Evolutionary conservation across 2,113 vertebrate species (phyloP).

Genomic region (Candoia aspera): DNA sequence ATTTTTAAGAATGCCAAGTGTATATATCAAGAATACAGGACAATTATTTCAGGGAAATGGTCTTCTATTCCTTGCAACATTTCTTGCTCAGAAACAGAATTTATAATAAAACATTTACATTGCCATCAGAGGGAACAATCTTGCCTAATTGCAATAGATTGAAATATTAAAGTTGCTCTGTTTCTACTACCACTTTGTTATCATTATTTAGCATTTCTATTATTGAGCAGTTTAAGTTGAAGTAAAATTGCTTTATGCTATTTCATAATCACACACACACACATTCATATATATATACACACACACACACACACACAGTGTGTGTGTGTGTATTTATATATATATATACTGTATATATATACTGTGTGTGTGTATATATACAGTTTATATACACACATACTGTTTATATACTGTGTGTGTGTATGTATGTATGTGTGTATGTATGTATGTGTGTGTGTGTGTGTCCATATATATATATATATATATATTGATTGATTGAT

Average conservation of each 20-base stretch:
- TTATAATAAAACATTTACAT: slow-evolving; percentile 47
- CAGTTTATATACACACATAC: too few species aligned
- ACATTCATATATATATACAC: too few species aligned
- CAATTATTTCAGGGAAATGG: slow-evolving; percentile 21
- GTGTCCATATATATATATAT: too few species aligned
- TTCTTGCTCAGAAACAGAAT: slow-evolving; percentile 37
- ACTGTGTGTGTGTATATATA: too few species aligned
- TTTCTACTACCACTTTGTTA: slow-evolving; percentile 55
- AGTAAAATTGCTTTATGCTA: slow-evolving; percentile 59
- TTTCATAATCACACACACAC: slow-evolving; percentile 68
- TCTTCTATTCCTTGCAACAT: slow-evolving; percentile 31
- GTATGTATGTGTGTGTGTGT: too few species aligned
- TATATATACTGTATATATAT: too few species aligned
- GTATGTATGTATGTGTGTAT: too few species aligned
- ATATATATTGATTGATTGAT: too few species aligned
- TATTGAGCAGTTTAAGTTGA: slow-evolving; percentile 60
- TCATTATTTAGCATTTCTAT: slow-evolving; percentile 67
- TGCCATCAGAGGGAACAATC: slow-evolving; percentile 44
- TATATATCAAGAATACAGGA: not conserved
- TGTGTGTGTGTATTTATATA: too few species aligned
- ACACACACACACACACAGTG: too few species aligned
- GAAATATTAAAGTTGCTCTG: slow-evolving; percentile 61
- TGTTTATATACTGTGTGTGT: too few species aligned
- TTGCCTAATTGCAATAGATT: slow-evolving; percentile 56
- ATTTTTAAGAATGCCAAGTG: not conserved